Conservation (phyloP, 2,113 vertebrate species). For the Chionodraco myersi region DNA sequence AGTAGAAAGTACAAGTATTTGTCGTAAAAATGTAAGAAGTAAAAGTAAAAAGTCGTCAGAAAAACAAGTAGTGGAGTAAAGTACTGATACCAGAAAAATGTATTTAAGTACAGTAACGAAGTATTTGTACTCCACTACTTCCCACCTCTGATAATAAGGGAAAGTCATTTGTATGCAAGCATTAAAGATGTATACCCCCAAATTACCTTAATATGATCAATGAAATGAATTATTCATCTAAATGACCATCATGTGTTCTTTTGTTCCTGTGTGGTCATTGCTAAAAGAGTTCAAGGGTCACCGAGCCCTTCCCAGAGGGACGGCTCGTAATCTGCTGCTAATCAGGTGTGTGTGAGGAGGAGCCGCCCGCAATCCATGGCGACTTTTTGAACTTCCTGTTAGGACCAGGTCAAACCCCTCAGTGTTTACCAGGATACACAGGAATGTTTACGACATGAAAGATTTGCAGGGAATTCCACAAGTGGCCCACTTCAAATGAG, state of each 20-base stretch:
- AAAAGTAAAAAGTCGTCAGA: too few relatives aligned
- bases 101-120: too few relatives aligned
- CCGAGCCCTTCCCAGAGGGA: not conserved
- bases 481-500: slow-evolving; percentile 61
- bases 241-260: not conserved
- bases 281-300: slow-evolving; percentile 42
- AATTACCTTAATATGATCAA: slow-evolving; percentile 22
- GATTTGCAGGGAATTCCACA: slow-evolving; percentile 67
- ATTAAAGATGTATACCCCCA: slow-evolving; percentile 22
- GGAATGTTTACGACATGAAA: slow-evolving; percentile 77
- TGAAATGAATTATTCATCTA: slow-evolving; percentile 28
- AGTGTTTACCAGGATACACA: slow-evolving; percentile 64
- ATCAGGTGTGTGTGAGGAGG: slow-evolving; percentile 65
- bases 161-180: slow-evolving; percentile 2
- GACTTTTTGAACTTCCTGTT: slow-evolving; percentile 79
- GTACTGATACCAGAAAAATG: too few relatives aligned
- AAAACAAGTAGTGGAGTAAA: too few relatives aligned
- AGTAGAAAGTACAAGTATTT: too few relatives aligned
- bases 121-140: too few relatives aligned
- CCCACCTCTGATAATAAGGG: not conserved
- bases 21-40: too few relatives aligned
- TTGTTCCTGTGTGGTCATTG: slow-evolving; percentile 42
- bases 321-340: slow-evolving; percentile 53
- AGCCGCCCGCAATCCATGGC: slow-evolving; percentile 6
- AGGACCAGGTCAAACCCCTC: slow-evolving; percentile 54